phyloP scores from a whole-genome alignment of 2,888 invertebrate species.

The Trisateles emortualis region DNA sequence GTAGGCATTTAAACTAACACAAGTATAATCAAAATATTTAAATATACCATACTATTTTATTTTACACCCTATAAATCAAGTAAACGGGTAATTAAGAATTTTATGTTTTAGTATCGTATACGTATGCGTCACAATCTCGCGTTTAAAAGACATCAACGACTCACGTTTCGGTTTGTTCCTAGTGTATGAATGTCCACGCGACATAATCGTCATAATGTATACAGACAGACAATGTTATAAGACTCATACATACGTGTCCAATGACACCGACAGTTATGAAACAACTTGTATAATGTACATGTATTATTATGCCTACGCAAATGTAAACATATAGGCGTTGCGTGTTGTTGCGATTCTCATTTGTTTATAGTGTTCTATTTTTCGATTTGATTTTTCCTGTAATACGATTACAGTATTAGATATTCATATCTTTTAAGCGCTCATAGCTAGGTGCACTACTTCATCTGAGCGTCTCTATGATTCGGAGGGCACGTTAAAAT shows the following conservation, averaged over 20 bases:
- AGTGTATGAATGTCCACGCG: conserved; percentile 17
- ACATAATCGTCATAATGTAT: conserved; percentile 5
- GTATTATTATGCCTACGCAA: conserved; percentile 42
- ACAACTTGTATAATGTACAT: conserved; percentile 48
- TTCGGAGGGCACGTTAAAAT: no score
- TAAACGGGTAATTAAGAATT: conserved; percentile 37
- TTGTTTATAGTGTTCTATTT: conserved; percentile 3
- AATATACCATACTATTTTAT: conserved; percentile 28
- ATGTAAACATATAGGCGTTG: conserved; percentile 38
- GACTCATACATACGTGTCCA: conserved; percentile 50
- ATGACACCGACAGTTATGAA: conserved; percentile 53
- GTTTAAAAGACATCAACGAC: conserved; percentile 66
- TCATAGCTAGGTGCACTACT: no score
- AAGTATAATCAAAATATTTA: conserved; percentile 39
- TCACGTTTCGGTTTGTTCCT: conserved; percentile 43
- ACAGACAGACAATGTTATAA: conserved; percentile 36
- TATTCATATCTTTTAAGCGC: not conserved
- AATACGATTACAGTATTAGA: not conserved
- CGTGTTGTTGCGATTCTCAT: conserved; percentile 19
- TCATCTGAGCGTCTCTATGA: no score
- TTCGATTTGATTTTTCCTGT: not conserved
- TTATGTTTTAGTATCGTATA: conserved; percentile 34
- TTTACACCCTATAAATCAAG: conserved; percentile 36
- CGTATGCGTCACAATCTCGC: conserved; percentile 37
- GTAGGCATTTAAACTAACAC: conserved; percentile 30